A percentile compares a stretch with the other conserved stretches of the same genome.
These are phyloP conservation scores for Grallaria varia DNA, from an alignment of 2,113 vertebrate species.

Conservation along the genomic window DNA sequence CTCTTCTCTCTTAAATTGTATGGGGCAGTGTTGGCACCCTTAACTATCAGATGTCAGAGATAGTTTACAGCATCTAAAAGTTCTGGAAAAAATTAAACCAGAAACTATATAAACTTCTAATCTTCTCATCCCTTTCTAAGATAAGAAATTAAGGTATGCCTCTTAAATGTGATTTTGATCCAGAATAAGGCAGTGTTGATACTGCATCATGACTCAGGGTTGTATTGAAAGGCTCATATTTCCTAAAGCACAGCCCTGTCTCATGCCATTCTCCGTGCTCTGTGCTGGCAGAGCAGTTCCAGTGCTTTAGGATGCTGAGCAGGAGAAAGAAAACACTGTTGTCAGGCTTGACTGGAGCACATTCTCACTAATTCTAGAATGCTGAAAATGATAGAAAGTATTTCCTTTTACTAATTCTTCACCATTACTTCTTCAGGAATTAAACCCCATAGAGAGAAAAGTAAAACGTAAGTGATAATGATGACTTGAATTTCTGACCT, in stretches of 20 bases:
- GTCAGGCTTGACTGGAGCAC: background rate
- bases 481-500: background rate
- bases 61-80: background rate
- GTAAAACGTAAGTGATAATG: background rate
- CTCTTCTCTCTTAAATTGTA: background rate
- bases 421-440: background rate
- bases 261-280: background rate
- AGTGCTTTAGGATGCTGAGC: background rate
- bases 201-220: background rate
- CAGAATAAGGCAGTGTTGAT: background rate
- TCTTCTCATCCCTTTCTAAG: background rate
- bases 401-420: background rate
- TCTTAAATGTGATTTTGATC: background rate
- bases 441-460: background rate
- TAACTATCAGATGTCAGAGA: background rate
- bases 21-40: rapidly evolving
- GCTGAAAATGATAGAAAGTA: background rate
- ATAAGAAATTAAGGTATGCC: background rate
- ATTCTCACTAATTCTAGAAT: background rate
- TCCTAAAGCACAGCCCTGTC: background rate
- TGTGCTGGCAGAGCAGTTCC: background rate
- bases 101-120: background rate
- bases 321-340: background rate
- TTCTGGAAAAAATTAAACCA: background rate
- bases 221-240: background rate